These are phyloP conservation scores for Plestiodon gilberti DNA, from an alignment of 2,113 vertebrate genomes.

Conservation along the genomic window DNA sequence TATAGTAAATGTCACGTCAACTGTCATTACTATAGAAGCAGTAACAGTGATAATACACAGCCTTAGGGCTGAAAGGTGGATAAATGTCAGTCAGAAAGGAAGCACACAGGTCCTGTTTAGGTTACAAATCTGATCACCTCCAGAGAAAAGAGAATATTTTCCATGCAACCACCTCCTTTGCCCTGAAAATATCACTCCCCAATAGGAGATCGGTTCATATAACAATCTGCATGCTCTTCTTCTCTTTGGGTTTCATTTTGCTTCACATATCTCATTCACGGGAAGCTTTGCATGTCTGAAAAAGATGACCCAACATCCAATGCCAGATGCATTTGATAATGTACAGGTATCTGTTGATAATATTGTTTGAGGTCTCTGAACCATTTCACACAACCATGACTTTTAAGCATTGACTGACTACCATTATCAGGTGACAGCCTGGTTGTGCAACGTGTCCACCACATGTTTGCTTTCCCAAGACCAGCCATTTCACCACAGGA, in stretches of 20 bases:
- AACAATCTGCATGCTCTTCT: neutral
- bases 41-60: neutral
- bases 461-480: neutral
- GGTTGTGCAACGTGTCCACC: neutral
- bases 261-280: neutral
- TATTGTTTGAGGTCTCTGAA: neutral
- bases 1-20: neutral
- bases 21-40: neutral
- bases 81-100: neutral
- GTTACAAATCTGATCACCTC: neutral
- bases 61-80: neutral
- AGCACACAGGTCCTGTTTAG: neutral
- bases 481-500: neutral
- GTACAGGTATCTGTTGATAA: neutral
- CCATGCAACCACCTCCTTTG: neutral
- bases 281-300: neutral
- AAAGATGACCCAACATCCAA: neutral
- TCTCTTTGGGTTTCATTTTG: neutral
- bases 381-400: neutral
- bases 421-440: neutral
- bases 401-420: neutral
- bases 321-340: neutral
- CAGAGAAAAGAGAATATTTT: neutral
- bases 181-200: neutral
- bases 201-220: neutral